Percentiles rank a stretch among this genome's conserved stretches.
Evolutionary conservation across 2,888 invertebrate genomes (phyloP).

Genomic region (Apoda limacodes): DNA sequence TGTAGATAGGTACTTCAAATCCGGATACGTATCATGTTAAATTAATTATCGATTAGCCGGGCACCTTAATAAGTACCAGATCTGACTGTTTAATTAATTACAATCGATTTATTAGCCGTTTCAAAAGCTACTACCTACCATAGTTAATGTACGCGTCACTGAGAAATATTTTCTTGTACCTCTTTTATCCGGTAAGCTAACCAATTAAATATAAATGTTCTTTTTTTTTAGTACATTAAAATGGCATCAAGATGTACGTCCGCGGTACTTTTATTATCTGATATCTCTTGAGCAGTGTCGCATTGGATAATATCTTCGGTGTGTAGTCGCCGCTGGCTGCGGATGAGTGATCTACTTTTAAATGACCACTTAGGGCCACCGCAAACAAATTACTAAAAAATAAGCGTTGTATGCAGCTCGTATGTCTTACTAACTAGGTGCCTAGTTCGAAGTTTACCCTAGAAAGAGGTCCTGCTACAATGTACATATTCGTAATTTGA

Average conservation of each 20-base stretch:
- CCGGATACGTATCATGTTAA: constrained; percentile 17
- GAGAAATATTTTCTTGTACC: too few species aligned
- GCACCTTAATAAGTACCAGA: too few species aligned
- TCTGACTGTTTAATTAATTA: too few species aligned
- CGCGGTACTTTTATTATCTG: constrained; percentile 44
- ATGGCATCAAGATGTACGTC: constrained; percentile 46
- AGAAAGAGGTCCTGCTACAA: constrained; percentile 19
- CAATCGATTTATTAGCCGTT: too few species aligned
- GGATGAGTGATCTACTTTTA: constrained; percentile 49
- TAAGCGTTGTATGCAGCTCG: too few species aligned
- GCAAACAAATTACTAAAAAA: constrained; percentile 48
- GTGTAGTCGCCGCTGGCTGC: constrained; percentile 28
- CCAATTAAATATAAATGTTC: constrained; percentile 45
- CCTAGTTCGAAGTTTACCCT: too few species aligned
- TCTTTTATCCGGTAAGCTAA: constrained; percentile 27
- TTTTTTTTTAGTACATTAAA: constrained; percentile 38
- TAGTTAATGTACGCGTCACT: too few species aligned
- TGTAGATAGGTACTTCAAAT: constrained; percentile 21
- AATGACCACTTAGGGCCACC: constrained; percentile 45
- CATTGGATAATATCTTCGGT: constrained; percentile 45
- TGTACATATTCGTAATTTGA: too few species aligned
- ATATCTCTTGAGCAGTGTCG: constrained; percentile 55
- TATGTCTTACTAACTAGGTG: too few species aligned
- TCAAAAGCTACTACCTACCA: too few species aligned
- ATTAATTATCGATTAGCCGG: too few species aligned